Conservation (phyloP, 2,888 invertebrate genomes). For the Prostheceraeus crozeri region DNA sequence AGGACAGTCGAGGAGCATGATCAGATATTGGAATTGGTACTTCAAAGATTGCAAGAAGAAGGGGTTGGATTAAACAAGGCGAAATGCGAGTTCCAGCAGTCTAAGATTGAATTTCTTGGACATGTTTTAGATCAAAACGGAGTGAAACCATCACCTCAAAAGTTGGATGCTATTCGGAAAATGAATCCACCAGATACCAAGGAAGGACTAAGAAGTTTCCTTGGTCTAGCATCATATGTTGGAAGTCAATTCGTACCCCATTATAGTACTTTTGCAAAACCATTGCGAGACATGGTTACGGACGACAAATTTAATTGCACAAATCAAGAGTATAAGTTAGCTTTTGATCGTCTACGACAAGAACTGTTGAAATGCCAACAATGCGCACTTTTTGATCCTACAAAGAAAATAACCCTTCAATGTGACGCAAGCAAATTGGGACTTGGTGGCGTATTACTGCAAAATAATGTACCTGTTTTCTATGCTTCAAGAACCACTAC, state of each 20-base stretch:
- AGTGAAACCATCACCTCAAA: constrained; percentile 4
- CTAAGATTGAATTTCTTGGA: constrained; percentile 29
- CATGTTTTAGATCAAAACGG: constrained; percentile 10
- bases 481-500: constrained; percentile 38
- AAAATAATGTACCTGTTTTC: constrained; percentile 30
- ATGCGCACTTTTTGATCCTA: constrained; percentile 21
- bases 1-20: too few relatives aligned
- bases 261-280: constrained; percentile 27
- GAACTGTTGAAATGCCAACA: constrained; percentile 15
- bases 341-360: constrained; percentile 14
- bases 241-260: constrained; percentile 18
- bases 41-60: constrained; percentile 22
- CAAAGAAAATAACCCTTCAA: neutral
- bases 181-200: constrained; percentile 9
- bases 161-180: constrained; percentile 15
- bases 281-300: constrained; percentile 12
- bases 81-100: constrained; percentile 10
- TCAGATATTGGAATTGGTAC: constrained; percentile 20
- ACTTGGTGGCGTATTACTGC: constrained; percentile 21
- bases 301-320: constrained; percentile 10
- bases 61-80: constrained; percentile 26
- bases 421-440: constrained; percentile 17
- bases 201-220: constrained; percentile 19
- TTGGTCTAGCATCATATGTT: constrained; percentile 22
- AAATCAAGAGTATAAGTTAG: constrained; percentile 17